phyloP scores from a whole-genome alignment of 2,888 invertebrate species.

The Volucella zonaria region DNA sequence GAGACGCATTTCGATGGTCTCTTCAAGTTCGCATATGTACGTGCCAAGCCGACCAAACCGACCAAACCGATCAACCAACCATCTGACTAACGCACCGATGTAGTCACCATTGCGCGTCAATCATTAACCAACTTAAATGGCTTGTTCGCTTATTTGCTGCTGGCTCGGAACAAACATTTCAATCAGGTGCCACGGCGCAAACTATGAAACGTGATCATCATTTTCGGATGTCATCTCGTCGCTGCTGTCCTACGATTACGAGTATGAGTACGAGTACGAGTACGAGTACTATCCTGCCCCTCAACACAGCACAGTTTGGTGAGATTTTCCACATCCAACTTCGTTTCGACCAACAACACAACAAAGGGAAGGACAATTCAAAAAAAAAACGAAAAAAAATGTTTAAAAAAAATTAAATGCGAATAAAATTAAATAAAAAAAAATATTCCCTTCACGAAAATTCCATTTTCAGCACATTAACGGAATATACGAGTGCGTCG shows the following conservation, averaged over 20 bases:
- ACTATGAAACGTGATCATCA: slow-evolving; percentile 68
- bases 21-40: slow-evolving; percentile 32
- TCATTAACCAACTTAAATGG: slow-evolving; percentile 53
- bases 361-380: too few relatives aligned
- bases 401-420: slow-evolving; percentile 7
- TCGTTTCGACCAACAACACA: not conserved
- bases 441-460: slow-evolving; percentile 66
- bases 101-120: slow-evolving; percentile 28
- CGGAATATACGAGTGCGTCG: slow-evolving; percentile 13
- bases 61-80: too few relatives aligned
- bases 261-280: too few relatives aligned
- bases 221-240: slow-evolving; percentile 43
- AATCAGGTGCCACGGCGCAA: slow-evolving; percentile 64
- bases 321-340: slow-evolving; percentile 1
- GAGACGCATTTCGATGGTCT: slow-evolving; percentile 35
- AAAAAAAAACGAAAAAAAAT: slow-evolving; percentile 4
- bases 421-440: slow-evolving; percentile 62
- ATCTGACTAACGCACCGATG: too few relatives aligned
- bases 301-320: not conserved
- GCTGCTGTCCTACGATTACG: not conserved
- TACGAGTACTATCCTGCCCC: too few relatives aligned
- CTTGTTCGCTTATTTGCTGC: slow-evolving; percentile 1
- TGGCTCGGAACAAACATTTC: slow-evolving; percentile 60
- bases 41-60: not conserved
- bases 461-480: slow-evolving; percentile 72